Evolutionary conservation across 2,113 vertebrate genomes (phyloP), one percentile per base, ranked within the genome.

Genomic region (Herpetotheres cachinnans): DNA sequence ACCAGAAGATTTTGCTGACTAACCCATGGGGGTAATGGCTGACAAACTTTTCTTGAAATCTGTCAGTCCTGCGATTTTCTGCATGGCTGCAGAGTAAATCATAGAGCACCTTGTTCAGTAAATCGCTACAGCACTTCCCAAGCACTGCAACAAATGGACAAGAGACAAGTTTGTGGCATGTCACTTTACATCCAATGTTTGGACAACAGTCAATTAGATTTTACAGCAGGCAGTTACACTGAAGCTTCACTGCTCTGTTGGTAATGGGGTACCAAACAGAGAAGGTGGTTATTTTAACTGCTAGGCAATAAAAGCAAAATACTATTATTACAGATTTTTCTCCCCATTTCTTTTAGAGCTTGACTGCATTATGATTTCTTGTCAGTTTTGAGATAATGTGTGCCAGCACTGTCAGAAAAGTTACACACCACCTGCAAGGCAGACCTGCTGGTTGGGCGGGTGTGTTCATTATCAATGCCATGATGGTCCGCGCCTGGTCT

Each of bases 291-390:
- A 95, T 97, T 98, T 97, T 97, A 95, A 97, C 85, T 78, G 91
- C 82, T 80, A 89, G 86, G 83, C 79, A 97, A 93, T 98, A 96
- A 97, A 96, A 94, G 59, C 42, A 96, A 96, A 98, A 97, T 40
- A 93, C 94, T 96, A 70, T 96, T 96, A 97, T 98, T 97, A 97
- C 34, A 50, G 72, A 66, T 54, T 92, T 95, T 94, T 96, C 90
- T 89, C 46, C 36, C 24, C 20, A 47, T 86, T 94, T 96, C 85
- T 93, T 93, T 90, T 63, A 77, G 54, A 95, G 70, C 66, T 95
- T 7, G 3, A 9, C 86, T 95, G 73, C 66, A 26, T 96, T 95
- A 93, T 91, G 85, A 72, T 86, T 95, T 63, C 52, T 24, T 91
- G 92, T 69, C 91, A 83, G 61, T 80, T 90, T 74, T 74, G 83